Evolutionary conservation across 2,888 invertebrate genomes (phyloP).

Genomic region (Mesochorus sp.): DNA sequence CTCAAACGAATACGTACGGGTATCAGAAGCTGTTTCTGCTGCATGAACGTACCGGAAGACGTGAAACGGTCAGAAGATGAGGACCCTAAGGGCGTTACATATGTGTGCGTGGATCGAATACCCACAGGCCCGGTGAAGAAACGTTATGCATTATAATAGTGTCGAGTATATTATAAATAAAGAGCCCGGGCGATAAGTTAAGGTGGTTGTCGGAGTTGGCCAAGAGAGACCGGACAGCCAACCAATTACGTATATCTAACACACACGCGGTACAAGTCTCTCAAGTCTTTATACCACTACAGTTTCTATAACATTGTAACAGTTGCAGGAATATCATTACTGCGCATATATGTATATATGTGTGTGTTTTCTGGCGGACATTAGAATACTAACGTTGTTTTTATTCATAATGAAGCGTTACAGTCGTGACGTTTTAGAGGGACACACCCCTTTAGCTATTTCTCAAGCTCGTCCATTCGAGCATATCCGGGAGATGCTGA

Average conservation of each 20-base stretch:
- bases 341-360: not conserved
- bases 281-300: conserved; percentile 42
- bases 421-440: conserved; percentile 15
- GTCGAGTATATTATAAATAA: conserved; percentile 54
- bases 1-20: conserved; percentile 13
- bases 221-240: conserved; percentile 59
- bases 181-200: conserved; percentile 50
- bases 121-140: conserved; percentile 54
- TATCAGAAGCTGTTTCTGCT: conserved; percentile 43
- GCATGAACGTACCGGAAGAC: conserved; percentile 59
- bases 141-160: conserved; percentile 60
- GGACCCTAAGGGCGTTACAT: conserved; percentile 44
- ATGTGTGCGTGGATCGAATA: not conserved
- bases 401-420: conserved; percentile 3
- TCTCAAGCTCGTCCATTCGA: conserved; percentile 3
- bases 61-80: conserved; percentile 46
- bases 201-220: conserved; percentile 50
- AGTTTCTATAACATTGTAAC: conserved; percentile 29
- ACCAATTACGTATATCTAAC: conserved; percentile 49
- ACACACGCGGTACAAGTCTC: conserved; percentile 32
- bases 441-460: conserved; percentile 28
- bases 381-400: conserved; percentile 5
- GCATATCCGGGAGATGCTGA: conserved; percentile 9
- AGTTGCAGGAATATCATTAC: conserved; percentile 19
- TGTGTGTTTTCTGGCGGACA: not conserved